Conservation (phyloP, 2,888 invertebrate species). For the Taenaris catops region DNA sequence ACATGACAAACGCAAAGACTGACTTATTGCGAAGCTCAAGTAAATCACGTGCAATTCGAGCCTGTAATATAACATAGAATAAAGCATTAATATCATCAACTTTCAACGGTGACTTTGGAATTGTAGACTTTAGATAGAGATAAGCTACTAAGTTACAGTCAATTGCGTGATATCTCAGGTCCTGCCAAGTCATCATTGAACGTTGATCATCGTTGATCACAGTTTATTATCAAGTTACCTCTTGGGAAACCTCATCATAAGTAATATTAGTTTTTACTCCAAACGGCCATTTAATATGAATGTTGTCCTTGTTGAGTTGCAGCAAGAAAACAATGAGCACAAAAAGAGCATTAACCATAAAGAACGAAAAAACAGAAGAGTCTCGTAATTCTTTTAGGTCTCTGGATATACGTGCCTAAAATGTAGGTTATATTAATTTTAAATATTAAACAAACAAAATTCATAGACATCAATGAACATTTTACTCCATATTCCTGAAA, state of each 20-base stretch:
- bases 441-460: too few relatives aligned
- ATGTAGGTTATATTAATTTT: slow-evolving; percentile 63
- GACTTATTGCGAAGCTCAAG: slow-evolving; percentile 98
- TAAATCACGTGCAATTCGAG: slow-evolving; percentile 93
- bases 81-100: slow-evolving; percentile 62
- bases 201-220: slow-evolving; percentile 54
- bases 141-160: not conserved
- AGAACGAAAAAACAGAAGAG: slow-evolving; percentile 97
- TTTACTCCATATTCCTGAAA: too few relatives aligned
- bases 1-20: slow-evolving; percentile 99
- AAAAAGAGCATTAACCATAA: slow-evolving; percentile 99
- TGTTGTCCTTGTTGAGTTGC: slow-evolving; percentile 97
- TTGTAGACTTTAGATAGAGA: slow-evolving; percentile 22
- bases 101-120: slow-evolving; percentile 79
- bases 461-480: too few relatives aligned
- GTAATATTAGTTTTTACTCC: slow-evolving; percentile 96
- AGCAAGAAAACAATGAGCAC: slow-evolving; percentile 98
- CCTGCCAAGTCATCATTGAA: slow-evolving; percentile 72
- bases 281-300: slow-evolving; percentile 98
- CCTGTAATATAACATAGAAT: slow-evolving; percentile 84
- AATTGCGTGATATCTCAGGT: slow-evolving; percentile 14
- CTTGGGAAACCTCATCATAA: slow-evolving; percentile 92
- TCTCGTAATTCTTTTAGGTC: slow-evolving; percentile 97
- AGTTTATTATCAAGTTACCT: slow-evolving; percentile 86
- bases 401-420: slow-evolving; percentile 93